Evolutionary conservation across 2,888 invertebrate species (phyloP).

Genomic region (Galerucella nymphaeae): DNA sequence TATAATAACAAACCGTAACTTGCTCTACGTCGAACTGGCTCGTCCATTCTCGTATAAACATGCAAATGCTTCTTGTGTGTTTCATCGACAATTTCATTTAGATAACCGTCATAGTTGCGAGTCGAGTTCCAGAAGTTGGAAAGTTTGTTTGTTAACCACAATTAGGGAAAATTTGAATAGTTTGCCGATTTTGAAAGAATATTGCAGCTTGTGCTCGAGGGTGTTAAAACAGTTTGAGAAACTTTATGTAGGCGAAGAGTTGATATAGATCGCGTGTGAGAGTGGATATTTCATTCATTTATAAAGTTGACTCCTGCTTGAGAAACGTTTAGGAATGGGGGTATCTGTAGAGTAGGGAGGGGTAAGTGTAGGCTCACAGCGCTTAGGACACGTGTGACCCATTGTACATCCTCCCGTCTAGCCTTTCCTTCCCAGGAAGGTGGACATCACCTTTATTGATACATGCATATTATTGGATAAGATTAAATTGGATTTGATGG

Average conservation of each 20-base stretch:
- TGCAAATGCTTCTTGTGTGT: constrained; percentile 30
- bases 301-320: no score
- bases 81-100: constrained; percentile 30
- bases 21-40: constrained; percentile 11
- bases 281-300: no score
- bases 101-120: constrained; percentile 26
- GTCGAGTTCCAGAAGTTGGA: constrained; percentile 26
- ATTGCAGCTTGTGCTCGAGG: constrained; percentile 18
- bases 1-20: constrained; percentile 27
- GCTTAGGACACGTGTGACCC: no score
- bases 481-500: no score
- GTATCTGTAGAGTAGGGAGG: no score
- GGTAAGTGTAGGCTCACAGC: no score
- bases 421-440: no score
- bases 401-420: no score
- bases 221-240: constrained; percentile 20
- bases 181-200: constrained; percentile 23
- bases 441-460: no score
- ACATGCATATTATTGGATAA: no score
- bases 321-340: no score
- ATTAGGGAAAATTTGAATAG: constrained; percentile 28
- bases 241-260: background rate
- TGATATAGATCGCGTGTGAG: background rate
- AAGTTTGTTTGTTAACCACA: constrained; percentile 29
- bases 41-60: constrained; percentile 23